These are phyloP conservation scores for Bombus ignitus DNA, from an alignment of 1,140 invertebrate genomes.

Conservation along the genomic window DNA sequence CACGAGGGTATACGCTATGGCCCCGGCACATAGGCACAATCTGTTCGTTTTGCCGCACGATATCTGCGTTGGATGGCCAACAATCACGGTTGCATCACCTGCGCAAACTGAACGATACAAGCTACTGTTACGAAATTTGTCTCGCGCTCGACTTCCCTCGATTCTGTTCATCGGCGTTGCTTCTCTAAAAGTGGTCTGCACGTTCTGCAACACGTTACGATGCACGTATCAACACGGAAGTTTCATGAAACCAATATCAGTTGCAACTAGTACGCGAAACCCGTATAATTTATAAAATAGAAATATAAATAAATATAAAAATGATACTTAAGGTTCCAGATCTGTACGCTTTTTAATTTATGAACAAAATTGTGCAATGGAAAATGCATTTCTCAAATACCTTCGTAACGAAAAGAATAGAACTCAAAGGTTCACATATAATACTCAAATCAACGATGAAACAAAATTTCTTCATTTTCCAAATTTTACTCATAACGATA, in stretches of 20 bases:
- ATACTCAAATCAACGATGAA: too few relatives aligned
- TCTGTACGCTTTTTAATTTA: too few relatives aligned
- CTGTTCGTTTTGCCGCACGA: constrained; percentile 25
- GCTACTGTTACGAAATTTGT: constrained; percentile 61
- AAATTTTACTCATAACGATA: too few relatives aligned
- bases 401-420: too few relatives aligned
- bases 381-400: too few relatives aligned
- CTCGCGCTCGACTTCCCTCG: constrained; percentile 8
- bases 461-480: too few relatives aligned
- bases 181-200: not conserved
- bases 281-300: too few relatives aligned
- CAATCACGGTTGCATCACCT: constrained; percentile 57
- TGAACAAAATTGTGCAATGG: too few relatives aligned
- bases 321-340: too few relatives aligned
- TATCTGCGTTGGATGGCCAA: constrained; percentile 33
- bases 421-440: too few relatives aligned
- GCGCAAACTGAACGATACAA: constrained; percentile 52
- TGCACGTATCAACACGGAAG: not conserved
- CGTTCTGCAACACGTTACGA: not conserved
- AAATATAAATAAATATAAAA: too few relatives aligned
- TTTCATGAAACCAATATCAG: not conserved
- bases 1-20: not conserved
- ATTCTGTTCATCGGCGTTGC: not conserved
- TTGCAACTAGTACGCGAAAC: not conserved
- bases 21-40: not conserved